Evolutionary conservation across 2,113 vertebrate genomes (phyloP), one percentile per base, ranked within the genome.

Genomic region (Ophiodon elongatus): DNA sequence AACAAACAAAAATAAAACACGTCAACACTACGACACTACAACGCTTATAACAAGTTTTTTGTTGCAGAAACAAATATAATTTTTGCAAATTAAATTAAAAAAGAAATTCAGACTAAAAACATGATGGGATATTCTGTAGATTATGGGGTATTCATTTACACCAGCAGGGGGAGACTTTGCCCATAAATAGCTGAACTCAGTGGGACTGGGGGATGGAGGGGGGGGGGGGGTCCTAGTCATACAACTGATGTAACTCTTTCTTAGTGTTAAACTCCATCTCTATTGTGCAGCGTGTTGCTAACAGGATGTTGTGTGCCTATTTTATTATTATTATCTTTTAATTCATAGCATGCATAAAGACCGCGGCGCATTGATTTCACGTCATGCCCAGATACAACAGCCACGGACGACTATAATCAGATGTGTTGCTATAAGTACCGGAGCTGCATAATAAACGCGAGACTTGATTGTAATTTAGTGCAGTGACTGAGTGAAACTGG

Each of bases 161-260:
- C 91, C 91, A 86, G 76, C 79, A 94, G 93, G 79, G 84, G 88
- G 91, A 80, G 85, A 84, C 89, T 81, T 89, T 66, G 79, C 13
- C 85, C 81, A 73, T 60, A 59, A 76, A 82, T 50, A 39, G 4
- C 35, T 62, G 9, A 73, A 45, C 5, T 43, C 8, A 41, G 8
- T 19, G 11, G 2, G 4, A 19, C 21, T 8, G 41, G n/a, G n/a
- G n/a, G n/a, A n/a, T n/a, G n/a, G n/a, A n/a, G n/a, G n/a, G n/a
- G n/a, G n/a, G n/a, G n/a, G n/a, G n/a, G n/a, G n/a, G n/a, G n/a
- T n/a, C n/a, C 23, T 25, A 45, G 50, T 57, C 25, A 45, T 52
- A 4, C 71, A 65, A 41, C 43, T 27, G 19, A 73, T 77, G 17
- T 78, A 87, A 76, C 84, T 85, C 63, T 68, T 75, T 7, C n/a